phyloP scores from a whole-genome alignment of 2,113 vertebrate species.

The Xenus cinereus region DNA sequence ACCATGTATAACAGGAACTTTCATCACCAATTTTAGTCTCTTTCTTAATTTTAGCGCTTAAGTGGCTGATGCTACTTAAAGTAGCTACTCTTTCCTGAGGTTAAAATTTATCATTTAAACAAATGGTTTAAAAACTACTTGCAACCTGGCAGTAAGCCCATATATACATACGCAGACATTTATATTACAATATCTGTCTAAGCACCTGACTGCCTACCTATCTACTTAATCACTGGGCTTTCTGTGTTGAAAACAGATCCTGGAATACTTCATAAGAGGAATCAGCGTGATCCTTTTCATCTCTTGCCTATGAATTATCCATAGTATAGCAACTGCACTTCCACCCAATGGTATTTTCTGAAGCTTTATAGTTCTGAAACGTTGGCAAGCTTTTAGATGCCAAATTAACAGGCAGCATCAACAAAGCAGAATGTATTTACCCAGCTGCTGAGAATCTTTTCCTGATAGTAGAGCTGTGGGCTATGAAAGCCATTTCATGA shows the following conservation, averaged over 20 bases:
- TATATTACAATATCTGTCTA: background rate
- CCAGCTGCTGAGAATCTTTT: conserved; percentile 20
- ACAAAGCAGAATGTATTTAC: conserved; percentile 49
- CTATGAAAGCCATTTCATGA: conserved; percentile 27
- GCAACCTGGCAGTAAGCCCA: background rate
- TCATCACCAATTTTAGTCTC: background rate
- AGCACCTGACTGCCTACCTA: background rate
- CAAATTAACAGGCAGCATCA: conserved; percentile 37
- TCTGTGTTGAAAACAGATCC: background rate
- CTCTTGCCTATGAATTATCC: conserved; percentile 19
- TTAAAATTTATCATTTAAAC: background rate
- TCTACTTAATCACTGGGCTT: background rate
- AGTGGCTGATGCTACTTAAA: background rate
- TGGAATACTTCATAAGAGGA: background rate
- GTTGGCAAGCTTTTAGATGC: background rate
- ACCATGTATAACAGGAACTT: background rate
- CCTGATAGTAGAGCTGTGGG: background rate
- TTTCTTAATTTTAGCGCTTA: background rate
- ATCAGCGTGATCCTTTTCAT: background rate
- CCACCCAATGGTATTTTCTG: conserved; percentile 1
- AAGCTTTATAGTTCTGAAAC: background rate
- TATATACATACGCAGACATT: background rate
- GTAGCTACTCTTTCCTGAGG: background rate
- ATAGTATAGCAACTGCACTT: background rate
- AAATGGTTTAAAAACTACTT: background rate